These are phyloP conservation scores for Phlogophora meticulosa DNA, from an alignment of 2,888 invertebrate species.

Conservation along the genomic window DNA sequence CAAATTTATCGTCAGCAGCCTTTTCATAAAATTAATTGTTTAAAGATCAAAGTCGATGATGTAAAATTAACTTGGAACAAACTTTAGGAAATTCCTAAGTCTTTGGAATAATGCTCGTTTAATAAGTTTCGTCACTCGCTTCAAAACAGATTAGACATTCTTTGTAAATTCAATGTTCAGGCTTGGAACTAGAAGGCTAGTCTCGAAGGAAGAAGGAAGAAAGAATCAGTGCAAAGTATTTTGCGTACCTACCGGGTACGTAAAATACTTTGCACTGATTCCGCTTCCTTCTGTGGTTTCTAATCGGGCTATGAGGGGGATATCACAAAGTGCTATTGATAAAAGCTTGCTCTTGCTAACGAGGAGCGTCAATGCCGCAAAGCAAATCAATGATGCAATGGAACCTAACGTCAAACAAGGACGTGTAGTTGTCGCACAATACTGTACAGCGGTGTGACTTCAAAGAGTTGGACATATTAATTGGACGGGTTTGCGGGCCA, in stretches of 20 bases:
- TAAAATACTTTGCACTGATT: constrained; percentile 16
- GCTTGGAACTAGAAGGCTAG: constrained; percentile 30
- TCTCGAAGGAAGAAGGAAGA: constrained; percentile 31
- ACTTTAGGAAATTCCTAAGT: constrained; percentile 63
- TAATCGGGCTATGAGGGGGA: constrained; percentile 20
- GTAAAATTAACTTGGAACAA: constrained; percentile 64
- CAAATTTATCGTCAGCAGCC: constrained; percentile 39
- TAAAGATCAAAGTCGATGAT: constrained; percentile 66
- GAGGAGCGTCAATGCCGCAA: constrained; percentile 7
- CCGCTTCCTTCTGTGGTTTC: constrained; percentile 22
- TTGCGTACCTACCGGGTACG: no score
- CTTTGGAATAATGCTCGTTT: constrained; percentile 61
- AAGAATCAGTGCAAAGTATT: no score
- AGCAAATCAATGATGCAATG: constrained; percentile 41
- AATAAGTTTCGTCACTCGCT: constrained; percentile 63
- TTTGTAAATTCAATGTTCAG: constrained; percentile 57
- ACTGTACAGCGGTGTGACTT: constrained; percentile 28
- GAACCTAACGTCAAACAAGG: constrained; percentile 44
- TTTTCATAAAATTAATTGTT: constrained; percentile 61
- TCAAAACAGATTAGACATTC: constrained; percentile 64
- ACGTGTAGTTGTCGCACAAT: constrained; percentile 42
- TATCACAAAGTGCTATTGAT: constrained; percentile 33
- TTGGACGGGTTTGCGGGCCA: constrained; percentile 37
- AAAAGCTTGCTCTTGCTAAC: constrained; percentile 39
- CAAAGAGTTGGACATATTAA: constrained; percentile 51